Evolutionary conservation across 2,797 vertebrate species (phyloP), one percentile per base, ranked within the genome.

Genomic region (Bryconaethiops microstoma): DNA sequence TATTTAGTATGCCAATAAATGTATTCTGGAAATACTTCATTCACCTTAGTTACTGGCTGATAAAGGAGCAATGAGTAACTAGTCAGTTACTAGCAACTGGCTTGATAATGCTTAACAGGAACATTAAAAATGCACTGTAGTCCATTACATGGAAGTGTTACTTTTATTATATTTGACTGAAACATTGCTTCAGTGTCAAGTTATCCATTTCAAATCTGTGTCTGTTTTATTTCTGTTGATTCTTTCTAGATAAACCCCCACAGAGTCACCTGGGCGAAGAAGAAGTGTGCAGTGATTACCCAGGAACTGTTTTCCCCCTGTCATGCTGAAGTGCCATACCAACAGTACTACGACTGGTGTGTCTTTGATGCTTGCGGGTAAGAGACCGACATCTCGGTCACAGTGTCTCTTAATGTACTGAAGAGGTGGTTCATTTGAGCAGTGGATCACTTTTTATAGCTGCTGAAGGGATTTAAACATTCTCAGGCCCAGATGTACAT

Each of bases 321-420:
- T 83, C 96, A 96, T 0, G 0, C 88, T 0, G 93, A 94, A 74
- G 94, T 97, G 25, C 92, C 96, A 0, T 95, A 93, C 9, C 96
- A 97, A 89, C 95, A 90, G 88, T 95, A 94, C 90, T 96, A 96
- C 0, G 95, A 97, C 84, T 96, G 95, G 96, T 98, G 97, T 89
- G 88, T 98, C 91, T 95, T 96, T 39, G 96, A 97, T 0, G 92
- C 96, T 78, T 97, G 97, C 3, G 95, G 97, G 97, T 98, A 90
- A 93, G 96, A 88, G 72, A 82, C 5, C 39, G 52, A 48, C 35
- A 2, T 64, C 5, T 59, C 17, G 12, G 21, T 45, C 1, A 14
- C 50, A 8, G 7, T 17, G 13, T 29, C 6, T 42, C 13, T 0
- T 25, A 14, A 48, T 21, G 54, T 25, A 60, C 13, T 16, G 0